Conservation (phyloP, 2,113 vertebrate species). For the Melozone crissalis region DNA sequence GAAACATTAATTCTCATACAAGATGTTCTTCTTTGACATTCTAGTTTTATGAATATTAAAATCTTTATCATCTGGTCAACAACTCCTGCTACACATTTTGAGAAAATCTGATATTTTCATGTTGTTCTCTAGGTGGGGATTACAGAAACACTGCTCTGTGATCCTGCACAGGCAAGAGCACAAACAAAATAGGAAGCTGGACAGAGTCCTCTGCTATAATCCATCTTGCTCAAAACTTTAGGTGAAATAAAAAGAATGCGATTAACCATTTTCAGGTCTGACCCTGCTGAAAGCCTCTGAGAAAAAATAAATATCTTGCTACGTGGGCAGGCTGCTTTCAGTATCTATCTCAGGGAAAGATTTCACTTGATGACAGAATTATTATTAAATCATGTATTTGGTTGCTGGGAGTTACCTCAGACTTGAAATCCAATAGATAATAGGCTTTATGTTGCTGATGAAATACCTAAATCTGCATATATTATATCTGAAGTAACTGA, state of each 20-base stretch:
- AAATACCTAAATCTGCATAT: constrained; percentile 36
- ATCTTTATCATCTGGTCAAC: constrained; percentile 56
- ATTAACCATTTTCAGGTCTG: neutral
- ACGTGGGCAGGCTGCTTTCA: constrained; percentile 36
- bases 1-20: constrained; percentile 46
- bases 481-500: neutral
- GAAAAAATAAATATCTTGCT: constrained; percentile 12
- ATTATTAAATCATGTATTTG: constrained; percentile 50
- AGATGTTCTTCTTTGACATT: constrained; percentile 56
- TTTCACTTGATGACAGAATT: constrained; percentile 58
- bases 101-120: neutral
- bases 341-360: neutral
- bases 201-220: neutral
- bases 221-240: neutral
- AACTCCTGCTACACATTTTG: constrained; percentile 16
- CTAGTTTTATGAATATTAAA: constrained; percentile 56
- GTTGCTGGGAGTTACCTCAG: constrained; percentile 54
- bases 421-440: constrained; percentile 34
- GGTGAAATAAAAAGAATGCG: neutral
- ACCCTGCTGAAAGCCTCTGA: neutral
- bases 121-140: neutral
- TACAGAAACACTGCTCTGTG: neutral
- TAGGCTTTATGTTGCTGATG: neutral
- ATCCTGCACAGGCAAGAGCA: neutral
- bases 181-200: neutral